A percentile compares a stretch with the other conserved stretches of the same genome.
Evolutionary conservation across 2,113 vertebrate species (phyloP).

Genomic region (Neotoma lepida): DNA sequence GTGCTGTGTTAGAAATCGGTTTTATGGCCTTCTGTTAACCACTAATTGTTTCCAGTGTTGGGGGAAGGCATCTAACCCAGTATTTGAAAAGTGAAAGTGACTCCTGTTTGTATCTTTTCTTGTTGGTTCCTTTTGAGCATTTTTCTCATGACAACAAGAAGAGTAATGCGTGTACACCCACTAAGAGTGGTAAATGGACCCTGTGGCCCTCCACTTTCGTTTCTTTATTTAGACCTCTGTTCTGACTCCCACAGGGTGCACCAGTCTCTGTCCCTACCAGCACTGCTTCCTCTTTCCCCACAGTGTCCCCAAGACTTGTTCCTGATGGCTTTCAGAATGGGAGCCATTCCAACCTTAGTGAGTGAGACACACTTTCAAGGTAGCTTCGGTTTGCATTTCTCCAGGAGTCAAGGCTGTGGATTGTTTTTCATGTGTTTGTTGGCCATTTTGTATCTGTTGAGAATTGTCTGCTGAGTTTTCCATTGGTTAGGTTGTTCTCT

Average conservation of each 20-base stretch:
- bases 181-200: not conserved
- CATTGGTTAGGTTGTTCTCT: not conserved
- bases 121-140: not conserved
- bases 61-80: not conserved
- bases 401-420: not conserved
- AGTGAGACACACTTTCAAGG: not conserved
- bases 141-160: not conserved
- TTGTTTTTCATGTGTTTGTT: not conserved
- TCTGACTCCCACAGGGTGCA: not conserved
- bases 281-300: not conserved
- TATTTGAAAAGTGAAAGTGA: slow-evolving; percentile 23
- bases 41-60: slow-evolving; percentile 47
- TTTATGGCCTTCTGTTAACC: slow-evolving; percentile 45
- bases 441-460: not conserved
- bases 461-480: not conserved
- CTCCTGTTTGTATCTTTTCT: not conserved
- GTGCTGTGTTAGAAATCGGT: slow-evolving; percentile 38
- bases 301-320: fast-evolving
- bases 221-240: not conserved
- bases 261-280: not conserved
- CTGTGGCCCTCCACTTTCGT: not conserved
- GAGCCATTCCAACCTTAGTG: not conserved
- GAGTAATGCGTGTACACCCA: too few species aligned
- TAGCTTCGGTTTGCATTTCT: not conserved
- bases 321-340: too few species aligned